Evolutionary conservation across 1,140 invertebrate species (phyloP), one percentile per base, ranked within the genome.

Genomic region (Paramacrobiotus metropolitanus): DNA sequence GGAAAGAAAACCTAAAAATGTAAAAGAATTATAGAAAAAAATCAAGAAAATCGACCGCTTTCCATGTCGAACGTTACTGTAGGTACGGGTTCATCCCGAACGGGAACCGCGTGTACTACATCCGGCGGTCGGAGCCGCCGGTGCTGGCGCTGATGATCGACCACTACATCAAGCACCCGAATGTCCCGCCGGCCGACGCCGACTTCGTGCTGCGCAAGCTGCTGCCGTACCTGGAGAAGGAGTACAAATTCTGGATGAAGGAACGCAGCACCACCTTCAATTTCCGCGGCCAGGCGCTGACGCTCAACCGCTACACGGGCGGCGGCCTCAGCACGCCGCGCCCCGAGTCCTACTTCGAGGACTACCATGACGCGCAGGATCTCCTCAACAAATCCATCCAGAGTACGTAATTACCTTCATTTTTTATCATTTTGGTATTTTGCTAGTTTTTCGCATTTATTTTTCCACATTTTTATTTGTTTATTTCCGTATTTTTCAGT

Each of bases 281-380:
- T n/a, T 69, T 66, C 60, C 70, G 73, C 48, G 79, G 76, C 62
- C 82, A 82, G 66, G 82, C 76, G 2, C 65, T 75, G 62, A 59
- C 31, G 24, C 65, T 90, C 24, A 64, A 67, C 3, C 70, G 72
- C 0, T 66, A 71, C 44, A 84, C 82, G 0, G 76, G 75, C 24
- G 84, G 83, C 84, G 82, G 0, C 75, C 74, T 24, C 84, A 83
- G 2, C 88, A n/a, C n/a, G n/a, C n/a, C 89, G 0, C 74, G 88
- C 59, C 88, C 87, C 0, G 87, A 92, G 74, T 87, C 86, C 21
- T 92, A 89, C 72, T 80, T 82, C 69, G 88, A 82, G 74, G 82
- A 72, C 64, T 62, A 65, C 30, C 62, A 65, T 44, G 63, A 62
- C 59, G 67, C 67, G 31, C n/a, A n/a, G n/a, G 9, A 59, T 62